Evolutionary conservation across 2,113 vertebrate genomes (phyloP).

Genomic region (Bubo blakistoni): DNA sequence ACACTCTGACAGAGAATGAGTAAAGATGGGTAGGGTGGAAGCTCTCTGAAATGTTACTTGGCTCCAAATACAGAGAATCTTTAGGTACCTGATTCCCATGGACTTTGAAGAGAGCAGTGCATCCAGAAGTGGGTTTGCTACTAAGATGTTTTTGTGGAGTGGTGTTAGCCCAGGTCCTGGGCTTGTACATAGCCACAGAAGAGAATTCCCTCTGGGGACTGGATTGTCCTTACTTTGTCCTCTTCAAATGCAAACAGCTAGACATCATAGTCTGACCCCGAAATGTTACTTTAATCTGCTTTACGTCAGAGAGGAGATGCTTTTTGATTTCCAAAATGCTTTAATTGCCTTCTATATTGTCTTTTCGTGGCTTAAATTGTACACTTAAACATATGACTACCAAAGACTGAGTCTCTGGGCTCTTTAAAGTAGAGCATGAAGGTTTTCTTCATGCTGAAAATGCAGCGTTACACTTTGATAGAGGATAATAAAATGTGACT

Average conservation of each 20-base stretch:
- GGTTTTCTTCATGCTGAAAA: conserved; percentile 25
- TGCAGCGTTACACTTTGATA: background rate
- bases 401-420: background rate
- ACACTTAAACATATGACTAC: background rate
- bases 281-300: background rate
- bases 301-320: background rate
- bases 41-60: background rate
- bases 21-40: background rate
- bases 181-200: background rate
- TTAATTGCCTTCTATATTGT: background rate
- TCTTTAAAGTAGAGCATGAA: background rate
- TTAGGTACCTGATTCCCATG: background rate
- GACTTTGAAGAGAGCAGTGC: background rate
- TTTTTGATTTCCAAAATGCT: background rate
- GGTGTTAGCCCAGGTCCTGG: background rate
- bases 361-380: background rate
- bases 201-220: background rate
- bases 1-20: background rate
- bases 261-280: background rate
- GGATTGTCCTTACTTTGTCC: background rate
- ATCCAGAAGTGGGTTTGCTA: background rate
- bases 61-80: background rate
- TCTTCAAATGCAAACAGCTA: background rate
- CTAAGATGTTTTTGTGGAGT: background rate
- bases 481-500: conserved; percentile 27